Base-by-base conservation (phyloP, 2,113 vertebrate species). In the Catharus minimus region DNA sequence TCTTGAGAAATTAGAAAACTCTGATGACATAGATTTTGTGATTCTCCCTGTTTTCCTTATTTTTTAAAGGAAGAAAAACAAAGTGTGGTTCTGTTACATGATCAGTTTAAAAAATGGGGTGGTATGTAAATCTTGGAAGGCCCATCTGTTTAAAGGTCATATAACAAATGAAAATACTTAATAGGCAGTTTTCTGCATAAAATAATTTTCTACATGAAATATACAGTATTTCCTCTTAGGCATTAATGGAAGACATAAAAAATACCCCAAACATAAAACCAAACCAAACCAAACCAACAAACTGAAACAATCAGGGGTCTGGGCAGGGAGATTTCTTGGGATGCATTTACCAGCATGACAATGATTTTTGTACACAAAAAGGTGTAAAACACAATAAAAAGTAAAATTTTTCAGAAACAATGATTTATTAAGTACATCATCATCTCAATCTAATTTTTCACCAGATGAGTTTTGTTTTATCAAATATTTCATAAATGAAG, bases 41-140 rank as follows among this genome's bases (percentile, higher is more conserved):
- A 39, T 68, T 86, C 28, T 71, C 16, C 6, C 23, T n/a, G 15
- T 9, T 82, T 77, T n/a, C 2, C 41, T 77, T 3, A 15, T 24
- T 24, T 26, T 85, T 91, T 71, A 32, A 28, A 49, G 15, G 17
- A 56, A 75, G 38, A 36, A 38, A 72, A 71, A 27, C 5, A 72
- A 86, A 62, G 15, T 0, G 3, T 3, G 5, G 41, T 44, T 82
- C 17, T 32, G 17, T 32, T 76, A 13, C 23, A 66, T 55, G 30
- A n/a, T 21, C 49, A 62, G 13, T 71, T 11, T 49, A 32, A 47
- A 50, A 9, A 7, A 2, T 1, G 2, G 2, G 4, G 5, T 1
- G 7, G 58, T 15, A 61, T 83, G 20, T 61, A 52, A 57, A 39
- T 58, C 28, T 76, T 50, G 27, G 10, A 84, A 78, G 12, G 13